A percentile compares a stretch with the other conserved stretches of the same genome.
phyloP scores from a whole-genome alignment of 1,140 invertebrate genomes.

The Rhagoletis zephyria region DNA sequence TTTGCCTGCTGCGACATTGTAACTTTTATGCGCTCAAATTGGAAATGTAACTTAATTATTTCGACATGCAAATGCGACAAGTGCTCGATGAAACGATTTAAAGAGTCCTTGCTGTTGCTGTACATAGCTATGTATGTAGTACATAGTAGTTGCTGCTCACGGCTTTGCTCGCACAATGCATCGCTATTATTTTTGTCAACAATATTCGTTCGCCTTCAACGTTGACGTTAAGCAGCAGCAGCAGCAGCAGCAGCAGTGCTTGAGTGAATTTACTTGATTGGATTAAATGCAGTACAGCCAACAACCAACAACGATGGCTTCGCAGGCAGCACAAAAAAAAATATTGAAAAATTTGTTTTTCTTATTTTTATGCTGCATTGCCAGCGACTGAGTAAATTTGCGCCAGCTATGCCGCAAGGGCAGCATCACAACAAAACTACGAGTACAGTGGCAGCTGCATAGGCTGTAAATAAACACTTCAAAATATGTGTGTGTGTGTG shows the following conservation, averaged over 20 bases:
- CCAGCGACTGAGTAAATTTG: neutral
- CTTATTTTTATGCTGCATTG: neutral
- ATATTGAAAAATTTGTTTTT: no score
- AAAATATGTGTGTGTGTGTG: no score
- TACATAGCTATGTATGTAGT: neutral
- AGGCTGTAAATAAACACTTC: no score
- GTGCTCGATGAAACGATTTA: conserved; percentile 21
- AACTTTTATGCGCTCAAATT: conserved; percentile 26
- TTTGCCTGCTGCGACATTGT: neutral
- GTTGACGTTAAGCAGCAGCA: neutral
- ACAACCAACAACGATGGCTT: neutral
- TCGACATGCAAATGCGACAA: conserved; percentile 31
- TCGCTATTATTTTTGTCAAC: neutral
- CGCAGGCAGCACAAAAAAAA: neutral
- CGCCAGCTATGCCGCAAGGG: neutral
- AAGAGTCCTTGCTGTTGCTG: neutral
- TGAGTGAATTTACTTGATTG: conserved; percentile 37
- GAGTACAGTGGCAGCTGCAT: no score
- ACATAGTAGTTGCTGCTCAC: no score
- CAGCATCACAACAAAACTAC: neutral
- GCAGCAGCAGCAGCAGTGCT: conserved; percentile 15
- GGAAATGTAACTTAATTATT: conserved; percentile 41
- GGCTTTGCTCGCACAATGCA: no score
- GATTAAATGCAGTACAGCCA: conserved; percentile 25
- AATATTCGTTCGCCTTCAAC: neutral